Percentiles rank a stretch among this genome's conserved stretches.
Conservation (phyloP, 2,113 vertebrate genomes). For the Physeter macrocephalus region DNA sequence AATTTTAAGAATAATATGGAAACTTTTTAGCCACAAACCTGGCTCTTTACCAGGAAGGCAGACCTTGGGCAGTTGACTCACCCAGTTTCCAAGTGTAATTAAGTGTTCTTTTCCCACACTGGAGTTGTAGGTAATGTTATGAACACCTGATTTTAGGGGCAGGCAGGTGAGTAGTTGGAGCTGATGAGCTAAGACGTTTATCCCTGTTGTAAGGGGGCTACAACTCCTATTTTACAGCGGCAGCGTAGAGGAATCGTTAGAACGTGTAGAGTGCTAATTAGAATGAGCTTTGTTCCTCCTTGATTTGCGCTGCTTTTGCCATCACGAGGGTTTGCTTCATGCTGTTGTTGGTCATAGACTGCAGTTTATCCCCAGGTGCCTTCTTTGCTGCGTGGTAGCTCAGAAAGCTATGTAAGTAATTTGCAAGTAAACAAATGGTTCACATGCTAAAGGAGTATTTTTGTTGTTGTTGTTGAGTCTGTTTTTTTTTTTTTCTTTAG, state of each 20-base stretch:
- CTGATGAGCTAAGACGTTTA: slow-evolving; percentile 63
- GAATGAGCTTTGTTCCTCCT: fast-evolving
- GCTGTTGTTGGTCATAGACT: background rate
- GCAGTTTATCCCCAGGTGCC: background rate
- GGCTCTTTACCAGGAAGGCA: slow-evolving; percentile 68
- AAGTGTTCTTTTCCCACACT: slow-evolving; percentile 67
- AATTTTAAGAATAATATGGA: slow-evolving; percentile 61
- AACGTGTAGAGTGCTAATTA: background rate
- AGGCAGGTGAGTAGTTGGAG: slow-evolving; percentile 63
- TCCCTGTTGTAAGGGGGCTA: slow-evolving; percentile 16
- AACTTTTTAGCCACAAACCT: slow-evolving; percentile 68
- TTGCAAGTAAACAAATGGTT: background rate
- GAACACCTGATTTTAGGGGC: slow-evolving; percentile 48
- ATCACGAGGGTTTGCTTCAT: background rate
- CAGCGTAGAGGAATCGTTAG: background rate
- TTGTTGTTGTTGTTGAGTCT: background rate
- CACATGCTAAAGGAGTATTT: background rate
- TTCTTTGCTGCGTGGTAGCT: background rate
- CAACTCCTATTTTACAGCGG: background rate
- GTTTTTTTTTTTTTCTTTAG: background rate
- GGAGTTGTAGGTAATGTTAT: slow-evolving; percentile 49
- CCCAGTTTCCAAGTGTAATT: slow-evolving; percentile 63
- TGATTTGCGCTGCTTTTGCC: background rate
- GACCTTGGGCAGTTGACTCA: slow-evolving; percentile 75
- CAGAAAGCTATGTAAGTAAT: background rate